Evolutionary conservation across 2,797 vertebrate genomes (phyloP).

Genomic region (Semaprochilodus insignis): DNA sequence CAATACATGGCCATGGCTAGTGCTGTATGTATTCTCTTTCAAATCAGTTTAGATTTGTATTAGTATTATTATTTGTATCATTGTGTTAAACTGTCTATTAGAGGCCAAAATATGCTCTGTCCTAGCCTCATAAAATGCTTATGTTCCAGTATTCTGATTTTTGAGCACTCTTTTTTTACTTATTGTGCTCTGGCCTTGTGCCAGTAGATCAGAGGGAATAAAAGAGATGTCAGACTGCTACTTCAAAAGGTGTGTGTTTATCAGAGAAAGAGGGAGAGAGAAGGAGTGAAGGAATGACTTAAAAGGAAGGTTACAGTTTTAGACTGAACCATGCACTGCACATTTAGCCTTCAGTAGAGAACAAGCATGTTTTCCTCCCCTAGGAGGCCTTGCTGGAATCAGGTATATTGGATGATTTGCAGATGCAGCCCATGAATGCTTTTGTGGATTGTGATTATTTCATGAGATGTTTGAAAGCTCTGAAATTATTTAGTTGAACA

Average conservation of each 20-base stretch:
- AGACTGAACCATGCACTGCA: not conserved
- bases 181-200: not conserved
- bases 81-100: not conserved
- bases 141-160: not conserved
- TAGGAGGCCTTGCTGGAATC: not conserved
- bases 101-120: too few species aligned
- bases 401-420: not conserved
- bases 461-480: not conserved
- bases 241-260: not conserved
- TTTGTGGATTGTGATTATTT: not conserved
- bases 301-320: not conserved
- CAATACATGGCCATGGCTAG: too few species aligned
- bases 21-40: too few species aligned
- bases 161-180: not conserved
- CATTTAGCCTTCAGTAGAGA: not conserved
- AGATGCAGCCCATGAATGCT: not conserved
- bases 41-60: too few species aligned
- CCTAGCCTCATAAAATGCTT: not conserved
- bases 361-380: not conserved
- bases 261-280: too few species aligned
- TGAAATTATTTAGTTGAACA: not conserved
- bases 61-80: too few species aligned
- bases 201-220: not conserved
- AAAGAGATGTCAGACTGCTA: not conserved
- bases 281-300: not conserved